Conservation (phyloP, 2,797 vertebrate genomes). For the Threskiornis aethiopicus region DNA sequence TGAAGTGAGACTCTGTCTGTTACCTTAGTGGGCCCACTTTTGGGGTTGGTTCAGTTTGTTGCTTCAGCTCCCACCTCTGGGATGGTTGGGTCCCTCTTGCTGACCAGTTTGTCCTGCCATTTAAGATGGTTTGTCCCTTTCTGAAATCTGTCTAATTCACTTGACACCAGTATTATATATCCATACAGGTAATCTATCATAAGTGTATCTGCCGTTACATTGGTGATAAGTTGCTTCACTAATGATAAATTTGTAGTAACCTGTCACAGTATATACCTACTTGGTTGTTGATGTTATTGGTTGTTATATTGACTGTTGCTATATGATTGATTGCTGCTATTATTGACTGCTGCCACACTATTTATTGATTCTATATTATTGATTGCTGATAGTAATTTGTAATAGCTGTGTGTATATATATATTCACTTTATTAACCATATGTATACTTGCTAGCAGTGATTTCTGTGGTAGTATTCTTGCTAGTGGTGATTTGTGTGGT, state of each 20-base stretch:
- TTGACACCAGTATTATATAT: not conserved
- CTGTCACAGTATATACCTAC: not conserved
- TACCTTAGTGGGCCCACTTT: not conserved
- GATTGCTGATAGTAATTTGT: not conserved
- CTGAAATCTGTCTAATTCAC: not conserved
- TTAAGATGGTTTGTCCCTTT: not conserved
- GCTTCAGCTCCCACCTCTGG: not conserved
- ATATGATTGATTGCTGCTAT: not conserved
- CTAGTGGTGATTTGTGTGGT: not conserved
- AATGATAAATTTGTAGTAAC: not conserved
- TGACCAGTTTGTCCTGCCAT: not conserved
- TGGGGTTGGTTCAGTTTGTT: not conserved
- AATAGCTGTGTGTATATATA: not conserved
- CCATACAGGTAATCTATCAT: not conserved
- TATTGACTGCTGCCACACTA: not conserved
- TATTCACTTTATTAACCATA: not conserved
- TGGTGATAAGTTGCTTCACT: not conserved
- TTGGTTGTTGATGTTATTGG: not conserved
- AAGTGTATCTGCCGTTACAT: not conserved
- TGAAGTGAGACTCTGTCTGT: not conserved
- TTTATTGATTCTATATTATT: not conserved
- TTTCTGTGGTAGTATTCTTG: not conserved
- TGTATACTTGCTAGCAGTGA: not conserved
- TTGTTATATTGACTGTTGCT: not conserved
- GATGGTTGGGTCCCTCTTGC: not conserved